Conservation (phyloP, 2,888 invertebrate species). For the Synanthedon vespiformis region DNA sequence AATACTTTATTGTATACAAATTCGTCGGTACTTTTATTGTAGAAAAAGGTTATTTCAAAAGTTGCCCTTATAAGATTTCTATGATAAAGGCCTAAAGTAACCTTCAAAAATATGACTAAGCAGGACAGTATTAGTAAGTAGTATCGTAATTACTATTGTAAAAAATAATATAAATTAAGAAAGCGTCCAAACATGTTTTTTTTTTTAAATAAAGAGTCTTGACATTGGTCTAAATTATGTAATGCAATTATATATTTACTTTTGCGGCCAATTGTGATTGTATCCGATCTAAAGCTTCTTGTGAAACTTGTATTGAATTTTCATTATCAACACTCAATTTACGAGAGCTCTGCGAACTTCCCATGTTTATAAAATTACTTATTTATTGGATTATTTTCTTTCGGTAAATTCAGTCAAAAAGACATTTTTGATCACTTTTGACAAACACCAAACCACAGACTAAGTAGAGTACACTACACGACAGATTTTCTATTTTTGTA, state of each 20-base stretch:
- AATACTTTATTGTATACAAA: no score
- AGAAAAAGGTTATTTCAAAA: no score
- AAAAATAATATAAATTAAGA: background rate
- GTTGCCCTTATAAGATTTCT: background rate
- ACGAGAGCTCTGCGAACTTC: constrained; percentile 68
- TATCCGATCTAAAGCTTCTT: constrained; percentile 62
- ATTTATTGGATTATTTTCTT: constrained; percentile 32
- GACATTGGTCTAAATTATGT: constrained; percentile 66
- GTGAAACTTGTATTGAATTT: constrained; percentile 62
- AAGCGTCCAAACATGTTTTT: no score
- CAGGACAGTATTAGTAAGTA: background rate
- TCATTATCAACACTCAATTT: constrained; percentile 63
- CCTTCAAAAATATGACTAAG: background rate
- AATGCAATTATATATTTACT: constrained; percentile 55
- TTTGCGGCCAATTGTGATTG: constrained; percentile 49
- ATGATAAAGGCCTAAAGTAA: background rate
- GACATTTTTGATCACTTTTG: constrained; percentile 30
- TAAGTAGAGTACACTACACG: no score
- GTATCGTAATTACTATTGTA: background rate
- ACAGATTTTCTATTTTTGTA: no score
- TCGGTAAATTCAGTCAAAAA: constrained; percentile 57
- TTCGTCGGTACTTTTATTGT: no score
- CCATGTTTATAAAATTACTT: constrained; percentile 61
- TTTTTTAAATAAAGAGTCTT: constrained; percentile 17
- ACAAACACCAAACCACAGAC: no score